A percentile compares a stretch with the other conserved stretches of the same genome.
Evolutionary conservation across 2,888 invertebrate genomes (phyloP).

Genomic region (Cabera pusaria): DNA sequence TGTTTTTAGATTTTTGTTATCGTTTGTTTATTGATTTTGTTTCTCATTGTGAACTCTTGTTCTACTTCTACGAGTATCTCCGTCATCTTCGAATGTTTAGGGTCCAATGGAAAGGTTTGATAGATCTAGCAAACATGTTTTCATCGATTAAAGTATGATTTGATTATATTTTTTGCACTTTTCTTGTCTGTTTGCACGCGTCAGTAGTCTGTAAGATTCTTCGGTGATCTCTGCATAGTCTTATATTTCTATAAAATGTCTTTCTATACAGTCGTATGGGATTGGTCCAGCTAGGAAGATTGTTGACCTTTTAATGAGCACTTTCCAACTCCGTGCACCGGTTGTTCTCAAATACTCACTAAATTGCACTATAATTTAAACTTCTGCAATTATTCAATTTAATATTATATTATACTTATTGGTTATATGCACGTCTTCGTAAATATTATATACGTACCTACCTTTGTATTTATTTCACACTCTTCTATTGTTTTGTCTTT

Average conservation of each 20-base stretch:
- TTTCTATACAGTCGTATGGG: slow-evolving; percentile 52
- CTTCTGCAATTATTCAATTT: slow-evolving; percentile 23
- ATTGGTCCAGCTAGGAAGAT: slow-evolving; percentile 45
- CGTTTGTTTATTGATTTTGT: slow-evolving; percentile 57
- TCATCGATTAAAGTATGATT: slow-evolving; percentile 43
- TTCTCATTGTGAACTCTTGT: slow-evolving; percentile 74
- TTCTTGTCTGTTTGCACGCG: slow-evolving; percentile 54
- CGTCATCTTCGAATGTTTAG: slow-evolving; percentile 70
- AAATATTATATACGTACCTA: slow-evolving; percentile 26
- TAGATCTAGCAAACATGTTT: slow-evolving; percentile 58
- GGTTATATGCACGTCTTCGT: slow-evolving; percentile 45
- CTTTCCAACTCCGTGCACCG: slow-evolving; percentile 52
- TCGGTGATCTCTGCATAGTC: slow-evolving; percentile 42
- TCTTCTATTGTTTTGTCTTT: slow-evolving; percentile 33
- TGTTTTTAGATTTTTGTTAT: slow-evolving; percentile 66
- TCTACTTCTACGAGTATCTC: slow-evolving; percentile 75
- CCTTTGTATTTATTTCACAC: slow-evolving; percentile 34
- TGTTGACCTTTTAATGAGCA: slow-evolving; percentile 46
- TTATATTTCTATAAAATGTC: slow-evolving; percentile 34
- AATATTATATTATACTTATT: slow-evolving; percentile 14
- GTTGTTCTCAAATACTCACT: slow-evolving; percentile 46
- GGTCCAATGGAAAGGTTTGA: slow-evolving; percentile 76
- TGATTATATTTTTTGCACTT: slow-evolving; percentile 44
- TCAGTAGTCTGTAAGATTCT: slow-evolving; percentile 65
- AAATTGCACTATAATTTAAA: slow-evolving; percentile 42